A percentile compares a stretch with the other conserved stretches of the same genome.
These are phyloP conservation scores for Balearica regulorum DNA, from an alignment of 2,797 vertebrate genomes.

Conservation along the genomic window DNA sequence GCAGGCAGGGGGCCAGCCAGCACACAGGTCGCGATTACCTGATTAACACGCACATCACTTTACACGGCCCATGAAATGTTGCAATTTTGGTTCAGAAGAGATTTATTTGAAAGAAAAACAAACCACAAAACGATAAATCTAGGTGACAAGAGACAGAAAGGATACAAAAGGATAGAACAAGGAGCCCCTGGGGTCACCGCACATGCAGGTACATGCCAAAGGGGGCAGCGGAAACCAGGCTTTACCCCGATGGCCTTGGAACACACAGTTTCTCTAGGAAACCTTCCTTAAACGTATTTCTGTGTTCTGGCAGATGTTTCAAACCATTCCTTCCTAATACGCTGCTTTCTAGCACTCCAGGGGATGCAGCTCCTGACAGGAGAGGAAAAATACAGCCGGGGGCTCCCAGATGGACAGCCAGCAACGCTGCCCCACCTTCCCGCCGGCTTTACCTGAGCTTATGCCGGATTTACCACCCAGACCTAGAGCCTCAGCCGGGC, in stretches of 20 bases:
- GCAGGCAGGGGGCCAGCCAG: background rate
- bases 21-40: background rate
- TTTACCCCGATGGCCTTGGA: background rate
- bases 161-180: rapidly evolving
- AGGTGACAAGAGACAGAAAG: rapidly evolving
- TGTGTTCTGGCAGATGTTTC: background rate
- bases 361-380: background rate
- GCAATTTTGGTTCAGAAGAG: background rate
- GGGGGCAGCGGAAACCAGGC: rapidly evolving
- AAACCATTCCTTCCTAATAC: background rate
- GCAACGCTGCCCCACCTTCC: background rate
- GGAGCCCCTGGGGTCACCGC: background rate
- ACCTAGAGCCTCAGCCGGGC: no score
- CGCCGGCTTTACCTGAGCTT: background rate
- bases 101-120: background rate
- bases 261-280: background rate
- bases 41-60: rapidly evolving
- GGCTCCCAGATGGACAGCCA: background rate
- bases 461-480: background rate
- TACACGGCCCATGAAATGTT: rapidly evolving
- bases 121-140: background rate
- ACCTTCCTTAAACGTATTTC: rapidly evolving
- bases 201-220: rapidly evolving
- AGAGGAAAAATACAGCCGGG: background rate
- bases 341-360: rapidly evolving